Percentiles rank a stretch among this genome's conserved stretches.
These are phyloP conservation scores for Penaeus indicus DNA, from an alignment of 1,140 invertebrate genomes.

Conservation along the genomic window DNA sequence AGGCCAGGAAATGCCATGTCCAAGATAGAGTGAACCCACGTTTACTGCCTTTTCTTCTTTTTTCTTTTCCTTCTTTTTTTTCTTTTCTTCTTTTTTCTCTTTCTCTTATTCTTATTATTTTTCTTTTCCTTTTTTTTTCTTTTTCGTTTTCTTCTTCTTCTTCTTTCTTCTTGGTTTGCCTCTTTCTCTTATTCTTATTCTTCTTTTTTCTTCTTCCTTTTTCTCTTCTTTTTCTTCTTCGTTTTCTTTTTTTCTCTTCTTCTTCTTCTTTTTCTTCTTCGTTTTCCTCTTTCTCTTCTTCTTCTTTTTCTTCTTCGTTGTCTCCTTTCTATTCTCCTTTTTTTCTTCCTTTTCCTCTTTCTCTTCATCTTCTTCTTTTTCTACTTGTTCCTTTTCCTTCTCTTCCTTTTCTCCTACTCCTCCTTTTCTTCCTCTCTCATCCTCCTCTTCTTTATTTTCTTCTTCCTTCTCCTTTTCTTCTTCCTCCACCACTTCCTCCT, in stretches of 20 bases:
- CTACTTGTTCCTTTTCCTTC: neutral
- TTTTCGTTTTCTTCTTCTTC: neutral
- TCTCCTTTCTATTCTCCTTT: too few relatives aligned
- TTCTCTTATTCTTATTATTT: too few relatives aligned
- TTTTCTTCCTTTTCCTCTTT: too few relatives aligned
- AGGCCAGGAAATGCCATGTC: too few relatives aligned
- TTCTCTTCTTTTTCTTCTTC: neutral
- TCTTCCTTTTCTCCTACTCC: neutral
- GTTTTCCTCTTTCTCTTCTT: too few relatives aligned
- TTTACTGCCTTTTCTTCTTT: neutral
- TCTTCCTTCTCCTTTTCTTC: neutral
- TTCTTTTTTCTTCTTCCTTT: too few relatives aligned
- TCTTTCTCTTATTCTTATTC: too few relatives aligned
- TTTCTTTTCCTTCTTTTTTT: neutral
- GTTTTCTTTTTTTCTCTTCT: neutral
- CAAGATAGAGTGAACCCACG: too few relatives aligned
- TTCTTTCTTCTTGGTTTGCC: neutral
- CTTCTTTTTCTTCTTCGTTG: too few relatives aligned
- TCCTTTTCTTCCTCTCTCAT: neutral
- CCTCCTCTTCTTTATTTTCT: neutral
- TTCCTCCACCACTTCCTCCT: neutral
- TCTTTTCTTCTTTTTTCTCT: neutral
- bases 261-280: neutral
- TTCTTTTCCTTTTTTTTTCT: neutral
- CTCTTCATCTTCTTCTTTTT: too few relatives aligned